phyloP scores from a whole-genome alignment of 2,797 vertebrate species.

The Borostomias antarcticus region DNA sequence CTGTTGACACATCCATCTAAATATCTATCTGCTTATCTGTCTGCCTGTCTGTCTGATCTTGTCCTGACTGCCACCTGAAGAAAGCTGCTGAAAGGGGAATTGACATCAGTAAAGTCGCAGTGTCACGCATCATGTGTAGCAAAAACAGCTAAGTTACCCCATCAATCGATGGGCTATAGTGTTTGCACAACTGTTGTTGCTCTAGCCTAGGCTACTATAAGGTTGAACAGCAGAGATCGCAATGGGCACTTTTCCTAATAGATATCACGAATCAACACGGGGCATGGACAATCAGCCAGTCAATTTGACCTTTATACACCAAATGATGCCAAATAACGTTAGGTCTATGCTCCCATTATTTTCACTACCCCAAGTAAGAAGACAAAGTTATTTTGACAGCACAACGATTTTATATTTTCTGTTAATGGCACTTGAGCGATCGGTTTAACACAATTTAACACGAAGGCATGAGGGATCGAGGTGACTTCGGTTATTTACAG shows the following conservation, averaged over 20 bases:
- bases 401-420: too few relatives aligned
- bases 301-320: not conserved
- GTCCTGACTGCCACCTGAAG: not conserved
- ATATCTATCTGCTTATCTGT: too few relatives aligned
- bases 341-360: too few relatives aligned
- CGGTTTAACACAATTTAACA: too few relatives aligned
- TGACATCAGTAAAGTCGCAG: too few relatives aligned
- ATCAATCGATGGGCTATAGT: conserved; percentile 47
- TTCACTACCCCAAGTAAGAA: too few relatives aligned
- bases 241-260: not conserved
- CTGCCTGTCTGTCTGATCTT: too few relatives aligned
- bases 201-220: not conserved
- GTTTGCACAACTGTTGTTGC: conserved; percentile 57
- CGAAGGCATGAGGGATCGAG: too few relatives aligned
- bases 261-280: not conserved
- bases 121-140: not conserved
- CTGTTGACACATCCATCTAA: too few relatives aligned
- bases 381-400: too few relatives aligned
- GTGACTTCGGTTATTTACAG: too few relatives aligned
- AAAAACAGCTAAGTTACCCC: conserved; percentile 40
- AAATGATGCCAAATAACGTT: not conserved
- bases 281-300: not conserved
- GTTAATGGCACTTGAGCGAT: too few relatives aligned
- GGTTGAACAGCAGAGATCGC: conserved; percentile 52
- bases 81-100: not conserved